phyloP scores from a whole-genome alignment of 64 coral and sea anemone genomes.

The Platygyra sinensis region DNA sequence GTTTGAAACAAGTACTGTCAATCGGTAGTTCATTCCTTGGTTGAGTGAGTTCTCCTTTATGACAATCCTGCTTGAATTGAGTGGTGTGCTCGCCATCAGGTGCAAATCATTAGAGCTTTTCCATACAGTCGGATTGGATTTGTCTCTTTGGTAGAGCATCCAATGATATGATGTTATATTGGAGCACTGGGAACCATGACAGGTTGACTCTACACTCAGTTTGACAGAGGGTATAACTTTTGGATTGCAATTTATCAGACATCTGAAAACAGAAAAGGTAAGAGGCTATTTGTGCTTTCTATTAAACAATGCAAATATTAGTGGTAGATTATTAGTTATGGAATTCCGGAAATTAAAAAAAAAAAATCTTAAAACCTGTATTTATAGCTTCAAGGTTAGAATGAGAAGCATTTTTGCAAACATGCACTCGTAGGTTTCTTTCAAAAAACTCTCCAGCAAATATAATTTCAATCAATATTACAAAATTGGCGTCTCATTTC shows the following conservation, averaged over 20 bases:
- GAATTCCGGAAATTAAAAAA: too few species aligned
- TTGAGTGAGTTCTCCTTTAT: slow-evolving; percentile 38
- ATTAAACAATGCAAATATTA: too few species aligned
- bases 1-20: slow-evolving; percentile 22
- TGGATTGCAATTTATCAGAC: slow-evolving; percentile 47
- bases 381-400: too few species aligned
- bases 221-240: slow-evolving; percentile 30
- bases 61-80: slow-evolving; percentile 34
- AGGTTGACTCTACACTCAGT: slow-evolving; percentile 44
- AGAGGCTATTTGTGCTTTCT: too few species aligned
- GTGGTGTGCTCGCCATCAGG: slow-evolving; percentile 10
- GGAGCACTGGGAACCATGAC: slow-evolving; percentile 2
- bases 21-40: slow-evolving; percentile 11
- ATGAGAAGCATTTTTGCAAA: too few species aligned
- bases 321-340: too few species aligned
- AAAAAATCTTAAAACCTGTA: too few species aligned
- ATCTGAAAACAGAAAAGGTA: slow-evolving; percentile 6
- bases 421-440: too few species aligned
- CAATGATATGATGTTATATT: background rate
- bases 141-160: background rate
- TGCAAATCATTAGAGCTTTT: background rate
- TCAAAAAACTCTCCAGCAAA: too few species aligned
- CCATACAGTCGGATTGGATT: background rate
- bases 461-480: too few species aligned
- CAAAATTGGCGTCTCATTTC: too few species aligned